phyloP scores from a whole-genome alignment of 2,113 vertebrate genomes.

The Damaliscus lunatus region DNA sequence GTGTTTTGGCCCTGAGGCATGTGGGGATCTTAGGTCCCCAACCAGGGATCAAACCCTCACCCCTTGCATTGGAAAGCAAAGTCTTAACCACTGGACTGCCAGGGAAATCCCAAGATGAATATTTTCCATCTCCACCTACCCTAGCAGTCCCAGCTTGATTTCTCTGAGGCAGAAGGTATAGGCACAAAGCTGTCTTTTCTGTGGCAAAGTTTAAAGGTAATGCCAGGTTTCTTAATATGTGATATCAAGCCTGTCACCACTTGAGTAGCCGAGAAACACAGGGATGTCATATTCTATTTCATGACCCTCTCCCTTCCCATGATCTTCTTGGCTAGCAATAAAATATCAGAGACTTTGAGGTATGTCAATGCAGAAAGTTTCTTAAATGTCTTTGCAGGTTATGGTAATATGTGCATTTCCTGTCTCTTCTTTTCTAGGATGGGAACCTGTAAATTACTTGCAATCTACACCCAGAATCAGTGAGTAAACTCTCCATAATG shows the following conservation, averaged over 20 bases:
- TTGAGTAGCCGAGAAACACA: background rate
- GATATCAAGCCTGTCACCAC: background rate
- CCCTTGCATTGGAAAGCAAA: background rate
- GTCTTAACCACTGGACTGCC: background rate
- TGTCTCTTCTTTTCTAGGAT: slow-evolving; percentile 42
- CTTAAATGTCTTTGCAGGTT: background rate
- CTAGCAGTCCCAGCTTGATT: background rate
- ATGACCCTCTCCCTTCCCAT: background rate
- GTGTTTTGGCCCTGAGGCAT: background rate
- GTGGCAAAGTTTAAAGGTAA: background rate
- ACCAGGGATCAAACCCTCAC: background rate
- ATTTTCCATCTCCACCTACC: background rate
- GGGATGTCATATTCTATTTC: background rate
- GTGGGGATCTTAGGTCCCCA: background rate
- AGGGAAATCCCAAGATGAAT: background rate
- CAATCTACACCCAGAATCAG: slow-evolving; percentile 1
- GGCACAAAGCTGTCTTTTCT: background rate
- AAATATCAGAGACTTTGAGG: background rate
- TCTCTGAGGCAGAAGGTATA: background rate
- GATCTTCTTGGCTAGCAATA: background rate
- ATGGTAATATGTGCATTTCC: background rate
- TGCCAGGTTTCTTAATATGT: background rate
- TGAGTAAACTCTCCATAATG: slow-evolving; percentile 4
- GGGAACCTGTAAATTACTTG: background rate
- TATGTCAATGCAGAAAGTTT: background rate